Conservation (phyloP, 37 sponge, comb jelly and placozoan genomes). For the Halichondria panicea region DNA sequence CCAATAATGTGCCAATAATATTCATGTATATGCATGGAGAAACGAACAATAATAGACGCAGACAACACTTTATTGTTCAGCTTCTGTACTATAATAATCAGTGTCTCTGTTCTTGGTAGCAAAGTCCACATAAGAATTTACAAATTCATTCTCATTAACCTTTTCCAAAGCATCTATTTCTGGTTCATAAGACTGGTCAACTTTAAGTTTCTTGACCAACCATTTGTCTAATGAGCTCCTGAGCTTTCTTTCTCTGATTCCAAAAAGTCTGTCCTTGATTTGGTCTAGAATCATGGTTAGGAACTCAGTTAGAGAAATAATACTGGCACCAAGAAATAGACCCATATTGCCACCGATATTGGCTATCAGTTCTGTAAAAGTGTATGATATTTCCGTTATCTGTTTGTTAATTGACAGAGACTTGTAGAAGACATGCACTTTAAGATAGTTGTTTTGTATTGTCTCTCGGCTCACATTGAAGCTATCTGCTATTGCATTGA, state of each 20-base stretch:
- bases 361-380: conserved; percentile 14
- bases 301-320: conserved; percentile 42
- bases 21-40: no score
- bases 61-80: no score
- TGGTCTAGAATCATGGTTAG: conserved; percentile 14
- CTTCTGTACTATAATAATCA: no score
- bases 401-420: not conserved
- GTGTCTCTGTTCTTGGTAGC: no score
- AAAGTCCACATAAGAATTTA: no score
- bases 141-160: no score
- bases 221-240: not conserved
- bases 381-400: conserved; percentile 25
- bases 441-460: conserved; percentile 26
- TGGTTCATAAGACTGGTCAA: no score
- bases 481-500: not conserved
- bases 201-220: no score
- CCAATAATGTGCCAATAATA: no score
- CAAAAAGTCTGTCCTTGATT: conserved; percentile 22
- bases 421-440: conserved; percentile 15
- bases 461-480: not conserved
- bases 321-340: conserved; percentile 61
- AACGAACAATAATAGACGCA: no score
- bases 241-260: conserved; percentile 13
- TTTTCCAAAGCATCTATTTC: no score
- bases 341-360: conserved; percentile 62